Percentiles rank a stretch among this genome's conserved stretches.
Conservation (phyloP, 1,140 invertebrate genomes). For the Leptopilina boulardi region DNA sequence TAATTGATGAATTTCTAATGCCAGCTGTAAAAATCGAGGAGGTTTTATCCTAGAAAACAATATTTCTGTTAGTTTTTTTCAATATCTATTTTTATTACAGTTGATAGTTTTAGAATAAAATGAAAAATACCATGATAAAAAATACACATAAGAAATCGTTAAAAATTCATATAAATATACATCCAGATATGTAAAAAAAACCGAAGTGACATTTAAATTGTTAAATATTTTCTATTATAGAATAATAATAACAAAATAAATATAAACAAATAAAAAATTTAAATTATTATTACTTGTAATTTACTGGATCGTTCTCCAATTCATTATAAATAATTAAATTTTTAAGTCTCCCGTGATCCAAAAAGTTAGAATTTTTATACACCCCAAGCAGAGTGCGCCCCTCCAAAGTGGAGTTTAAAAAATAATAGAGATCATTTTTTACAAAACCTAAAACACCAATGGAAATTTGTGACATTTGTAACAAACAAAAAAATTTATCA, state of each 20-base stretch:
- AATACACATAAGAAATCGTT: too few relatives aligned
- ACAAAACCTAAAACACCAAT: not conserved
- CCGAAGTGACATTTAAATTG: not conserved
- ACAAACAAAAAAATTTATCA: too few relatives aligned
- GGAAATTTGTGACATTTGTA: not conserved
- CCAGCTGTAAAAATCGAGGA: too few relatives aligned
- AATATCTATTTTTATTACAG: too few relatives aligned
- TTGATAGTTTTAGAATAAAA: too few relatives aligned
- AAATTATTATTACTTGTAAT: not conserved
- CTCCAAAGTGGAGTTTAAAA: not conserved
- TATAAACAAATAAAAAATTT: not conserved
- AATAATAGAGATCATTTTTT: not conserved
- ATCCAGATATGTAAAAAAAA: too few relatives aligned
- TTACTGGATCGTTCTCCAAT: not conserved
- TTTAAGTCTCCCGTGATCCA: not conserved
- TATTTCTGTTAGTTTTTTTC: too few relatives aligned
- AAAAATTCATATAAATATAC: too few relatives aligned
- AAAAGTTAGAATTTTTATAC: not conserved
- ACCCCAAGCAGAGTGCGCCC: not conserved
- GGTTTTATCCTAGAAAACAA: too few relatives aligned
- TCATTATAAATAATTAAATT: not conserved
- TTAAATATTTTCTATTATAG: not conserved
- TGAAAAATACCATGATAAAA: too few relatives aligned
- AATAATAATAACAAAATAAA: not conserved
- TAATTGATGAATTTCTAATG: too few relatives aligned